Evolutionary conservation across 92 coral and sea anemone genomes (phyloP), one percentile per base, ranked within the genome.

Genomic region (Pocillopora meandrina): DNA sequence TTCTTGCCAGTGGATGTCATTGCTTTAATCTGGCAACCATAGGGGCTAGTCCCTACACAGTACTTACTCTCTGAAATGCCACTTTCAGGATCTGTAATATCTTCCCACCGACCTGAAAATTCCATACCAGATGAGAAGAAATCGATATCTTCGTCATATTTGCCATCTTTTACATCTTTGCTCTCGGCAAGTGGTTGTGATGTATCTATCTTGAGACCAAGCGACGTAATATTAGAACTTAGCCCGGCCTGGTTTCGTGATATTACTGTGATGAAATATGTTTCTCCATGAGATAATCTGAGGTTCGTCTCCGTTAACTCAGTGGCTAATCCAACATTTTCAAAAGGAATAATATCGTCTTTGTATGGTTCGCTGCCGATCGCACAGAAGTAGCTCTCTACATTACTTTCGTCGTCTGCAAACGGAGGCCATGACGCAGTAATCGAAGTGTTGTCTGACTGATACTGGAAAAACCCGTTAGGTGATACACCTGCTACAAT

Each of bases 191-290:
- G 81, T 70, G 98, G 95, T 9, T 92, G 87, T 58, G 98, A 87
- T 42, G 73, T 77, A 76, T 95, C 98, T 52, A 95, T 89, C 20
- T 68, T 77, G 13, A 93, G 79, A 31, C 90, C 91, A 20, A 80
- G 69, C 19, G 89, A 90, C 66, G 83, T 82, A 9, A 85, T 75
- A 52, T 94, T 69, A 13, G 89, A 70, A 74, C 81, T 88, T 72
- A 95, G 68, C 19, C 93, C 95, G 31, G 96, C 98, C 67, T 90
- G 93, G 83, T 95, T 95, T 47, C 72, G 81, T 21, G 93, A 95
- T 74, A 79, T 71, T 57, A 95, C 91, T 61, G 95, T 95, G 77
- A 95, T 87, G 76, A 86, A 91, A 47, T 95, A 95, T 20, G 82
- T 58, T 13, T 13, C 71, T 36, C 87, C 83, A 18, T 91, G 89